phyloP scores from a whole-genome alignment of 1,140 invertebrate genomes.

The Drosophila mojavensis region DNA sequence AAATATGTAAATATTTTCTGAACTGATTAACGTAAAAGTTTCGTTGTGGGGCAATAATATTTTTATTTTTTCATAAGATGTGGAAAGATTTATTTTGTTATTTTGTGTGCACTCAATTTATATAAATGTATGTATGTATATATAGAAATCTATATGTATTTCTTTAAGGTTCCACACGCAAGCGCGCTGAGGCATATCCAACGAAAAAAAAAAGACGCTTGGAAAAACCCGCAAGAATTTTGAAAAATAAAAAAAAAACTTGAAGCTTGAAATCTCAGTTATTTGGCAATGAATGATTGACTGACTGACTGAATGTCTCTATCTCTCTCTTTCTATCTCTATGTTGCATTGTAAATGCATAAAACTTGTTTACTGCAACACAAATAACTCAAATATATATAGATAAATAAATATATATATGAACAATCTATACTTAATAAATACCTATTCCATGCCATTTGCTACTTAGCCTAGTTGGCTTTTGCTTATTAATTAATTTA shows the following conservation, averaged over 20 bases:
- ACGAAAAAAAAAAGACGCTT: conserved; percentile 41
- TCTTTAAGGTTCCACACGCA: conserved; percentile 45
- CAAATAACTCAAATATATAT: conserved; percentile 32
- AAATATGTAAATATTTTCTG: conserved; percentile 66
- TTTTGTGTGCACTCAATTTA: conserved; percentile 28
- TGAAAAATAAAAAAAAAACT: conserved; percentile 2
- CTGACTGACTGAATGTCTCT: conserved; percentile 1
- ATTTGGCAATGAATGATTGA: conserved; percentile 69
- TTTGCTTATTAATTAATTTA: conserved; percentile 31
- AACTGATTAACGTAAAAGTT: conserved; percentile 56
- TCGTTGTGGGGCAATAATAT: not conserved
- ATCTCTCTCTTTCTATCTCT: not conserved
- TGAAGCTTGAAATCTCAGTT: conserved; percentile 37
- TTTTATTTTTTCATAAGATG: conserved; percentile 17
- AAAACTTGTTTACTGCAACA: conserved; percentile 41
- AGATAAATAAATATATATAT: conserved; percentile 19
- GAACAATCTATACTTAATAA: conserved; percentile 5
- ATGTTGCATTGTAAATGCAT: conserved; percentile 29
- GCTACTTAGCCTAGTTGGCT: conserved; percentile 26
- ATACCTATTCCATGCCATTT: conserved; percentile 15
- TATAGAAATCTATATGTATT: too few relatives aligned
- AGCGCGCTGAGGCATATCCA: conserved; percentile 44
- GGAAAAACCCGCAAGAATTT: conserved; percentile 53
- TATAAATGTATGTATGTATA: too few relatives aligned
- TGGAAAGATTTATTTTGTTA: conserved; percentile 54